Evolutionary conservation across 2,797 vertebrate genomes (phyloP).

Genomic region (Cuniculus paca): DNA sequence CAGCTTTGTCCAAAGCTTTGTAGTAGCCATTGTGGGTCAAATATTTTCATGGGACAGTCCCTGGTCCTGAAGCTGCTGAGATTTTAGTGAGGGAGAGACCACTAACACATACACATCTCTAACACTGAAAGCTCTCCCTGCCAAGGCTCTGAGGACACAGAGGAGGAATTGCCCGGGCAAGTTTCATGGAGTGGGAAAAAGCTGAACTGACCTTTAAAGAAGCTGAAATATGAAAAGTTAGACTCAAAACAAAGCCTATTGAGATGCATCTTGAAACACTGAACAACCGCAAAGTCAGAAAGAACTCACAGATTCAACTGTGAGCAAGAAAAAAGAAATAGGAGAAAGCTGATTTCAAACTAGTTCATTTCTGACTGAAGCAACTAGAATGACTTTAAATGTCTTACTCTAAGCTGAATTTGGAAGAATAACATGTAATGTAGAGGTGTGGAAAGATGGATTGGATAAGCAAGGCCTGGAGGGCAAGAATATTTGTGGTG

Average conservation of each 20-base stretch:
- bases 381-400: not conserved
- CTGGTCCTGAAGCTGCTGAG: not conserved
- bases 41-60: not conserved
- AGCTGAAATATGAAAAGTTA: not conserved
- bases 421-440: not conserved
- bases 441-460: not conserved
- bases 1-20: not conserved
- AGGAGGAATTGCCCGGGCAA: not conserved
- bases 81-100: not conserved
- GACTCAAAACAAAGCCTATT: not conserved
- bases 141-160: not conserved
- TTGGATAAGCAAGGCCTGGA: not conserved
- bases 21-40: not conserved
- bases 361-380: not conserved
- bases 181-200: not conserved
- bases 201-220: not conserved
- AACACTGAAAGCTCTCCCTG: not conserved
- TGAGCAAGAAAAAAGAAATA: not conserved
- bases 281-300: constrained; percentile 15
- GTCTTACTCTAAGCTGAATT: not conserved
- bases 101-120: not conserved
- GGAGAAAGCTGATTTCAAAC: not conserved
- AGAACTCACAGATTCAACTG: not conserved
- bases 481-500: not conserved
- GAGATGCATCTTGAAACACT: not conserved